phyloP scores from a whole-genome alignment of 1,140 invertebrate genomes.

The Pygmarrhopalites habei region DNA sequence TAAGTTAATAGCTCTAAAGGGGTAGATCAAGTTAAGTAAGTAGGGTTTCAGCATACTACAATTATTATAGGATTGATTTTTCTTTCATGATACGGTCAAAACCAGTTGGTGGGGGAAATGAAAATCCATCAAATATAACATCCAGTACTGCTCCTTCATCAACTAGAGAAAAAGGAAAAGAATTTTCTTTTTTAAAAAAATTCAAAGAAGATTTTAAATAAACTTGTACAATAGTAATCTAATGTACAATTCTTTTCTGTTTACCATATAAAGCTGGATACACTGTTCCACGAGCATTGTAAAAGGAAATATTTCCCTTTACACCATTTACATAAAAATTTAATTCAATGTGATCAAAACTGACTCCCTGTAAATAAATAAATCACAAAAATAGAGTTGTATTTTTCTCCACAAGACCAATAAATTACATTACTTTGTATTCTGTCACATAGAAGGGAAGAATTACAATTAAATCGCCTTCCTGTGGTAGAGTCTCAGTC shows the following conservation, averaged over 20 bases:
- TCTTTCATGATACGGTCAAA: conserved; percentile 96
- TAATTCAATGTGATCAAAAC: conserved; percentile 93
- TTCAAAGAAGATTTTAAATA: too few relatives aligned
- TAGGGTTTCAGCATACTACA: neutral
- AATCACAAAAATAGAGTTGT: too few relatives aligned
- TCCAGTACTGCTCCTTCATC: conserved; percentile 96
- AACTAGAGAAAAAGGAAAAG: too few relatives aligned
- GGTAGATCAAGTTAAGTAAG: too few relatives aligned
- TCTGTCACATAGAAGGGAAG: too few relatives aligned
- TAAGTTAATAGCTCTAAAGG: too few relatives aligned
- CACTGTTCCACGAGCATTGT: conserved; percentile 80
- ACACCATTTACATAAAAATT: conserved; percentile 94
- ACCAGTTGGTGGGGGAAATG: conserved; percentile 72
- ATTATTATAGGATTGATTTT: conserved; percentile 56
- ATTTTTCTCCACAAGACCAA: too few relatives aligned
- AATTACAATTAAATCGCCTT: conserved; percentile 86
- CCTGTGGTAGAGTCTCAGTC: conserved; percentile 61
- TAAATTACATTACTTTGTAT: too few relatives aligned
- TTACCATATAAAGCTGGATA: conserved; percentile 91
- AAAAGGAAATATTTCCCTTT: conserved; percentile 72
- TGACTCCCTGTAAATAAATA: conserved; percentile 63
- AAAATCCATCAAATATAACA: conserved; percentile 83
- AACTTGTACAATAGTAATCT: too few relatives aligned
- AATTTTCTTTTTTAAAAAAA: neutral
- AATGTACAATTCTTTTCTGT: too few relatives aligned